A percentile compares a stretch with the other conserved stretches of the same genome.
These are phyloP conservation scores for Microtus richardsoni DNA, from an alignment of 2,113 vertebrate species.

Conservation along the genomic window DNA sequence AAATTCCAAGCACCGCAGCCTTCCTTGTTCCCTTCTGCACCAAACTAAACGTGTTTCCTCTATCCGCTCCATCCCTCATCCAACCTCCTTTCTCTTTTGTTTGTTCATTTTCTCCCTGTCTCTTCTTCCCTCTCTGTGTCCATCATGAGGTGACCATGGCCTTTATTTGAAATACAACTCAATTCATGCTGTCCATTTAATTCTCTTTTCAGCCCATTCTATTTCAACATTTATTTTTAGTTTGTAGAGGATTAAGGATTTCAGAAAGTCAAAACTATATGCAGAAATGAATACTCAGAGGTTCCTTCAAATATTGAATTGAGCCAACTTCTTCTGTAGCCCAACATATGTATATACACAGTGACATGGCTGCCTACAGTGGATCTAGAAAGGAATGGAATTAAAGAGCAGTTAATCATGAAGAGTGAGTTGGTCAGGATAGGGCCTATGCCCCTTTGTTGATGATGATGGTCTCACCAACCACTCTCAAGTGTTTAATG, in stretches of 20 bases:
- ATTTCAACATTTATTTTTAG: background rate
- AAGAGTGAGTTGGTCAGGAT: background rate
- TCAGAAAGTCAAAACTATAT: background rate
- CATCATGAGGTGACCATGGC: background rate
- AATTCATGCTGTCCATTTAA: background rate
- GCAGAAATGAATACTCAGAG: background rate
- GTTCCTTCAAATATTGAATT: background rate
- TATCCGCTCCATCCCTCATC: background rate
- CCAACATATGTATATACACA: background rate
- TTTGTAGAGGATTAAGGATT: background rate
- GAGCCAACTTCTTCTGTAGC: background rate
- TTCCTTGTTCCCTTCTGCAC: background rate
- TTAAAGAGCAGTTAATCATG: background rate
- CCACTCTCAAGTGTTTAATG: background rate
- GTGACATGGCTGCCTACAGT: background rate
- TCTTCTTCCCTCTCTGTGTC: background rate
- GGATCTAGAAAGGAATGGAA: background rate
- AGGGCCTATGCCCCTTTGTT: no score
- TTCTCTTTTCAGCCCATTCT: background rate
- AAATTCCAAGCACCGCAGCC: background rate
- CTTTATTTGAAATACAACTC: conserved; percentile 2
- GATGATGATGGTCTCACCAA: background rate
- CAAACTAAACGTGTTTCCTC: background rate
- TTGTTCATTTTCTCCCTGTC: background rate
- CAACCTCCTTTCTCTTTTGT: no score